Evolutionary conservation across 2,888 invertebrate genomes (phyloP), one percentile per base, ranked within the genome.

Genomic region (Lasioglossum zephyrum): DNA sequence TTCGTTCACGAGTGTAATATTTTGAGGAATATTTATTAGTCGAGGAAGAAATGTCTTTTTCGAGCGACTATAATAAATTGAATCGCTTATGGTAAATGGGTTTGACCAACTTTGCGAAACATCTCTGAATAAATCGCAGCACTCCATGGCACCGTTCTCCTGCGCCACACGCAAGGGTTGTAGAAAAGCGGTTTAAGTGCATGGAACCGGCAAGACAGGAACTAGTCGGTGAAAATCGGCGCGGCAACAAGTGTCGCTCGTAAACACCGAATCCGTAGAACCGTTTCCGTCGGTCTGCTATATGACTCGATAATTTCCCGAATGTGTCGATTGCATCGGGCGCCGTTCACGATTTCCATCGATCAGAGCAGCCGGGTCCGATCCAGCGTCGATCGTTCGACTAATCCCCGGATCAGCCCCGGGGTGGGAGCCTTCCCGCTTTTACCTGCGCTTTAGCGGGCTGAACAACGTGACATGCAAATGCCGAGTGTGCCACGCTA

Each of bases 381-480:
- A 88, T 84, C 88, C 76, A 36, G 74, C 79, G 77, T 90, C 87
- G 90, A 85, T 88, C 85, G 90, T 49, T 22, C 74, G 39, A 80
- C 90, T 90, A 88, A 90, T 90, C 90, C 86, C 81, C 84, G 89
- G 66, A 88, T 81, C 90, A 85, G 86, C 86, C 86, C 60, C 69
- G 60, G 79, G 84, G 86, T 39, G 84, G 86, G 73, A 84, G 75
- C 77, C 86, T 81, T 87, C 80, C 88, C 73, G 82, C 73, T 76
- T 77, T 84, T 77, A 78, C 85, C 79, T 72, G 80, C 83, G 83
- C 78, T 85, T 80, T 75, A 74, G 81, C 77, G 73, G 87, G 69
- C 79, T 79, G 53, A 82, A 63, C 81, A 82, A 84, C 86, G 90
- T 89, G 91, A 90, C 89, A 90, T 83, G 89, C 91, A 90, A 90